phyloP scores from a whole-genome alignment of 2,797 vertebrate species.

The Myotis pilosus region DNA sequence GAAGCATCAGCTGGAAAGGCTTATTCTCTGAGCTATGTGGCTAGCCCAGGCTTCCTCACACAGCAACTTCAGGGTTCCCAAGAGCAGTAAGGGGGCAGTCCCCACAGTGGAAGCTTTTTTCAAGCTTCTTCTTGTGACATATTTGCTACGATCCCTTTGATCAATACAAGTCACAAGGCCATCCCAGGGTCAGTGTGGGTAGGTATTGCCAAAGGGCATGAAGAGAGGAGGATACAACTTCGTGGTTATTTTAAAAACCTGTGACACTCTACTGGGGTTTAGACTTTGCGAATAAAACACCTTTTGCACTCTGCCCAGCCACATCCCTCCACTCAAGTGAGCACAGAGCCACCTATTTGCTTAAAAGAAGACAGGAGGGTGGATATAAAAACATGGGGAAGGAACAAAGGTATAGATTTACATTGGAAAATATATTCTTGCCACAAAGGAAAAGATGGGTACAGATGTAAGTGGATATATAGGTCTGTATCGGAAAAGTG shows the following conservation, averaged over 20 bases:
- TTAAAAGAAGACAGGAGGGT: not conserved
- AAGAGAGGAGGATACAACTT: not conserved
- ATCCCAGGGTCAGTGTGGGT: not conserved
- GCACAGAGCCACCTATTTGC: not conserved
- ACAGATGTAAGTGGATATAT: not conserved
- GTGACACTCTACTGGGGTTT: not conserved
- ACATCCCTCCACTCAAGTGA: not conserved
- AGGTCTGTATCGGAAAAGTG: not conserved
- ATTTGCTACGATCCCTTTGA: not conserved
- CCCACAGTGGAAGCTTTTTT: not conserved
- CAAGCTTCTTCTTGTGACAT: not conserved
- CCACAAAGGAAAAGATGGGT: not conserved
- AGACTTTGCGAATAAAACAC: slow-evolving; percentile 13
- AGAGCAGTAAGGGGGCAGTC: not conserved
- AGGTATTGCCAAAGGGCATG: not conserved
- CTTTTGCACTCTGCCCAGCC: not conserved
- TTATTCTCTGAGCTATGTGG: not conserved
- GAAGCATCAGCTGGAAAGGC: not conserved
- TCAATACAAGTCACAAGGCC: not conserved
- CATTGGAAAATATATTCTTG: slow-evolving; percentile 19
- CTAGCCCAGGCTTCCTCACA: not conserved
- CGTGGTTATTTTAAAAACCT: not conserved
- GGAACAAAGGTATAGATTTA: not conserved
- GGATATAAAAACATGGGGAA: not conserved
- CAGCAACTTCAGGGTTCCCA: not conserved